Evolutionary conservation across 2,797 vertebrate species (phyloP).

Genomic region (Urocyon cinereoargenteus): DNA sequence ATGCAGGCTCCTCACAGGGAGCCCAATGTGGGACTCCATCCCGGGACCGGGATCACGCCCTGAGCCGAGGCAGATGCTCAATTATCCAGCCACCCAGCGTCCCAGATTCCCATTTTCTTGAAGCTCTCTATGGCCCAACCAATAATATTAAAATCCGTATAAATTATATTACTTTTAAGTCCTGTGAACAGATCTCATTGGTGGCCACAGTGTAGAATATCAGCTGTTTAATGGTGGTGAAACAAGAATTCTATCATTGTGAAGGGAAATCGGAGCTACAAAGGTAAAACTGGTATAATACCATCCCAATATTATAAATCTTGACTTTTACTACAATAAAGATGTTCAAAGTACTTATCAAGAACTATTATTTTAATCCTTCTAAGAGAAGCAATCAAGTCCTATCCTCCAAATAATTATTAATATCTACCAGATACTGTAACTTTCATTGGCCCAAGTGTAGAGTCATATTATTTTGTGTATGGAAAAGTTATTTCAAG

Average conservation of each 20-base stretch:
- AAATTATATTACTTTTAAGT: background rate
- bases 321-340: background rate
- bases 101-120: background rate
- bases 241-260: background rate
- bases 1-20: too few relatives aligned
- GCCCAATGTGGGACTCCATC: too few relatives aligned
- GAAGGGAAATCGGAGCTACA: background rate
- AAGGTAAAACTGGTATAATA: background rate
- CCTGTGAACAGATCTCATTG: background rate
- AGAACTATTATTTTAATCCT: background rate
- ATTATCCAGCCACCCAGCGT: too few relatives aligned
- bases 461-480: background rate
- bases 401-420: background rate
- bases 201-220: background rate
- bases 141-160: background rate
- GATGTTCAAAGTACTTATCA: background rate
- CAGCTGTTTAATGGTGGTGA: background rate
- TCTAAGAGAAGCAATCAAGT: background rate
- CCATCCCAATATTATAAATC: background rate
- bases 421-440: background rate
- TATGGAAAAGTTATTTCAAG: background rate
- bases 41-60: too few relatives aligned
- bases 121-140: fast-evolving
- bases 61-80: too few relatives aligned
- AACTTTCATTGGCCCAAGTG: background rate